Percentiles rank a stretch among this genome's conserved stretches.
These are phyloP conservation scores for Anoplius nigerrimus DNA, from an alignment of 2,888 invertebrate genomes.

Conservation along the genomic window DNA sequence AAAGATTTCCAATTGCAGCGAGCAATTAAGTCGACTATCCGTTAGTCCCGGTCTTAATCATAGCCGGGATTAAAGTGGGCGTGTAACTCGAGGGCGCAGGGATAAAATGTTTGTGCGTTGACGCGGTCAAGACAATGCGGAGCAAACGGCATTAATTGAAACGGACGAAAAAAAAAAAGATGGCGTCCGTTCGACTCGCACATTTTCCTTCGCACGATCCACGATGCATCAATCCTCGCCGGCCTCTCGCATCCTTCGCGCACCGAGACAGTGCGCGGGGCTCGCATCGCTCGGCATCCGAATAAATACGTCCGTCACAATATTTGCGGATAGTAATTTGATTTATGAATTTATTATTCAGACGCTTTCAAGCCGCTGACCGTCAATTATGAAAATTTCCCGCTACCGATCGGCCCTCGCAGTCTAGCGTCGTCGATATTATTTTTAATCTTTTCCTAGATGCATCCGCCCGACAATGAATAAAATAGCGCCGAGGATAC, in stretches of 20 bases:
- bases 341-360: constrained; percentile 54
- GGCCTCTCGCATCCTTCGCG: constrained; percentile 33
- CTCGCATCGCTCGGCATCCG: constrained; percentile 22
- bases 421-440: constrained; percentile 20
- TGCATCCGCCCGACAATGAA: not conserved
- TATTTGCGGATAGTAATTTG: constrained; percentile 43
- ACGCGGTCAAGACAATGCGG: too few relatives aligned
- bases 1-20: not conserved
- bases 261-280: constrained; percentile 31
- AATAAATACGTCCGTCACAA: constrained; percentile 44
- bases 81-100: too few relatives aligned
- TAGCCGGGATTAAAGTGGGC: not conserved
- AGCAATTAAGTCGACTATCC: not conserved
- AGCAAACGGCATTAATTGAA: too few relatives aligned
- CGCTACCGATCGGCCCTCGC: constrained; percentile 38
- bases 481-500: not conserved
- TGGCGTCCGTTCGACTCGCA: too few relatives aligned
- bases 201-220: constrained; percentile 29
- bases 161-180: too few relatives aligned
- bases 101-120: too few relatives aligned
- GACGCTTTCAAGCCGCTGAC: constrained; percentile 38
- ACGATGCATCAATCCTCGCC: constrained; percentile 34
- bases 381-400: constrained; percentile 35
- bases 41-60: constrained; percentile 2
- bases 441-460: constrained; percentile 4